Conservation (phyloP, 2,888 invertebrate species). For the Cerastis leucographa region DNA sequence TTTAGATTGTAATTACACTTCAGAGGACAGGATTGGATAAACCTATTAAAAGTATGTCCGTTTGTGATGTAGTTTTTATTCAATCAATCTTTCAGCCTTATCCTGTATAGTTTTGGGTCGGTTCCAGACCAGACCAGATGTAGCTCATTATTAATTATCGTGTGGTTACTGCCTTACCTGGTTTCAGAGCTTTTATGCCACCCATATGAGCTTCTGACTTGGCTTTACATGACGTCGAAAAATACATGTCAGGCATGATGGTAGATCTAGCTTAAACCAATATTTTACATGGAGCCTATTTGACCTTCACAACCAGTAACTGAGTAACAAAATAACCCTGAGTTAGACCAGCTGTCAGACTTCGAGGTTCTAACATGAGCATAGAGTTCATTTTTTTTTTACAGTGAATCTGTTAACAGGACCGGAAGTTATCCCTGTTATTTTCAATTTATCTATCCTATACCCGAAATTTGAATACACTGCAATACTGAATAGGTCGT, state of each 20-base stretch:
- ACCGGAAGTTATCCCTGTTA: not conserved
- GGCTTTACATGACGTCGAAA: too few species aligned
- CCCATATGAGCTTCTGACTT: too few species aligned
- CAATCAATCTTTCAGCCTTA: not conserved
- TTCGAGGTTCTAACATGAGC: not conserved
- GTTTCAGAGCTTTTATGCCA: too few species aligned
- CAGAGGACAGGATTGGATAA: not conserved
- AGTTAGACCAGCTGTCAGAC: not conserved
- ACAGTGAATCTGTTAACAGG: not conserved
- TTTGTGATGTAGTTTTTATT: not conserved
- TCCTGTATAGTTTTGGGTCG: not conserved
- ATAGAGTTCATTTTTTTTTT: not conserved
- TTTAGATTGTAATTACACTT: not conserved
- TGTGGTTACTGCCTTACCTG: too few species aligned
- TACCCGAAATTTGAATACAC: constrained; percentile 40
- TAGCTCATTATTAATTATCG: too few species aligned
- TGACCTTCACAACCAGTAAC: not conserved
- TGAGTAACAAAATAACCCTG: not conserved
- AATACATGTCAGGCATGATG: too few species aligned
- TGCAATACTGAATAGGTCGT: constrained; percentile 52
- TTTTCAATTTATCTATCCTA: constrained; percentile 30
- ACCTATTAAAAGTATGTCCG: not conserved
- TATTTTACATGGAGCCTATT: not conserved
- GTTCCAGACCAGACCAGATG: not conserved
- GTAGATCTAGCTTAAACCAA: not conserved